These are phyloP conservation scores for Phoenoteleia sp. DNA, from an alignment of 2,888 invertebrate genomes.

Conservation along the genomic window DNA sequence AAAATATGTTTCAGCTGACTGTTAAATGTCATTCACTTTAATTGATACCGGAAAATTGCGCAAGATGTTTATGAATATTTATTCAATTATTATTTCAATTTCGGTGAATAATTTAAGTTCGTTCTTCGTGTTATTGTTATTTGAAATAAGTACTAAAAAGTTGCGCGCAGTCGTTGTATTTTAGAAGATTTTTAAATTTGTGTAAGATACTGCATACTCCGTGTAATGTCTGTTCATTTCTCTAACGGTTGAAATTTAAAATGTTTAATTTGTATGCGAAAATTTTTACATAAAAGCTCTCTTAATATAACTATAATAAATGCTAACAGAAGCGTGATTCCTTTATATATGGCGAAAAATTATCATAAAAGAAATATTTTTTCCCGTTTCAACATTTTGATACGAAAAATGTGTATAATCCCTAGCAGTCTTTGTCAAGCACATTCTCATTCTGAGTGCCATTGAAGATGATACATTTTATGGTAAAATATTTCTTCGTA, in stretches of 20 bases:
- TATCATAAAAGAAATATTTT: slow-evolving; percentile 40
- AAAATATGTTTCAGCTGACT: background rate
- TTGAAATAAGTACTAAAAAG: too few species aligned
- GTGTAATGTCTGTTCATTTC: too few species aligned
- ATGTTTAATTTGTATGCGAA: background rate
- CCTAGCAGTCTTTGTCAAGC: slow-evolving; percentile 40
- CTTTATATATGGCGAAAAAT: slow-evolving; percentile 37
- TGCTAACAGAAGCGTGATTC: slow-evolving; percentile 15
- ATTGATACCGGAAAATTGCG: too few species aligned
- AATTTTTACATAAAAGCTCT: background rate
- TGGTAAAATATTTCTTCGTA: slow-evolving; percentile 2
- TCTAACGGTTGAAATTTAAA: too few species aligned
- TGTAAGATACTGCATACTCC: too few species aligned
- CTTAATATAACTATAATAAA: background rate
- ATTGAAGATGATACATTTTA: slow-evolving; percentile 42
- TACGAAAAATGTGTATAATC: slow-evolving; percentile 51
- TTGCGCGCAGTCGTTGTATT: too few species aligned
- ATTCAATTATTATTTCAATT: background rate
- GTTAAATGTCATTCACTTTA: background rate
- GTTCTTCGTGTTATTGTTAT: too few species aligned
- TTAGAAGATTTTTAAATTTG: too few species aligned
- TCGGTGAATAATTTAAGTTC: too few species aligned
- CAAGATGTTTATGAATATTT: background rate
- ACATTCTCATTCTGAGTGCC: slow-evolving; percentile 45
- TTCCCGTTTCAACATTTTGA: slow-evolving; percentile 27